Base-by-base conservation (phyloP, 1,140 invertebrate species). In the Potamilus streckersoni region DNA sequence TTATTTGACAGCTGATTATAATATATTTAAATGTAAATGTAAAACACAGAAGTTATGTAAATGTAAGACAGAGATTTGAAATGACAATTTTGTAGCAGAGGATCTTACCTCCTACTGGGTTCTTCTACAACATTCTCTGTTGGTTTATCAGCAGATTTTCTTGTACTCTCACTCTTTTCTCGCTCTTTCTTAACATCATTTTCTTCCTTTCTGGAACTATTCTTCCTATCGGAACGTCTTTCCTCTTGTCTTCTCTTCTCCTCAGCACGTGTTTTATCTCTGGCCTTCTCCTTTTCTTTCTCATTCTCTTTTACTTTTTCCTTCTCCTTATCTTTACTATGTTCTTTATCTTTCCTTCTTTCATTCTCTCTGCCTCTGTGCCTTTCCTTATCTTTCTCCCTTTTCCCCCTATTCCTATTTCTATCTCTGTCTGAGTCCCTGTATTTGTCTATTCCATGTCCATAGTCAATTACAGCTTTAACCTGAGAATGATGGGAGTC, bases 261-360 rank as follows among this genome's bases (percentile, higher is more conserved):
- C 55, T 71, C 74, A 23, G 63, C 74, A 38, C 49, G 56, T 12
- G 58, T 27, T 57, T 65, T 80, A 63, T n/a, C 58, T 63, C 59
- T 78, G 60, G 19, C 70, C 57, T 79, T 72, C 65, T 59, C 68
- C 66, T 68, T 70, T 65, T 69, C 64, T 59, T 63, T 69, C 56
- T 60, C 64, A 31, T 23, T 61, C 13, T 74, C 59, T 65, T 20
- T 66, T 66, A 31, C 20, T 69, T 76, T 57, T 69, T 68, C 31
- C 56, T 69, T 23, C 73, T 78, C 86, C 75, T 79, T 85, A 83
- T 64, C 90, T 82, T 61, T 88, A 86, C 74, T 91, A 87, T 76
- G 88, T 88, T 31, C 90, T 88, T 79, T 89, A 87, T 31, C 82
- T 60, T 73, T 72, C 58, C 70, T 49, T 58, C 69, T 70, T n/a